phyloP scores from a whole-genome alignment of 2,888 invertebrate genomes.

The Xestobium rufovillosum region DNA sequence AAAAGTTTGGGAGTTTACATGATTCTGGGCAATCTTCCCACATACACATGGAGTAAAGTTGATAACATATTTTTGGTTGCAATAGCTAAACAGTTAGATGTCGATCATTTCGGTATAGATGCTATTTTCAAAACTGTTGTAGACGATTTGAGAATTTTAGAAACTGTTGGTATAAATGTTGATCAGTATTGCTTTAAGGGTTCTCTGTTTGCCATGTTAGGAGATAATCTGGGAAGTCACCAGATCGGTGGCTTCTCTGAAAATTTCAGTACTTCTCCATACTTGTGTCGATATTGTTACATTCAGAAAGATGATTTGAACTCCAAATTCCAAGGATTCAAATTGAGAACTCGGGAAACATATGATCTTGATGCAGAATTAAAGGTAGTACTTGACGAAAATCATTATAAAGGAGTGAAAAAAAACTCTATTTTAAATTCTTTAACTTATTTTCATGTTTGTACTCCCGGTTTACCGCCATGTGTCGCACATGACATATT shows the following conservation, averaged over 20 bases:
- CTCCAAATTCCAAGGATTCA: not conserved
- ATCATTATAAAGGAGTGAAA: too few relatives aligned
- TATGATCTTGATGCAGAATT: too few relatives aligned
- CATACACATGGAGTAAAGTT: too few relatives aligned
- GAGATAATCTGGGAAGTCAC: too few relatives aligned
- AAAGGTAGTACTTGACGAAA: too few relatives aligned
- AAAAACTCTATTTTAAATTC: too few relatives aligned
- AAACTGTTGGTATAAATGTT: conserved; percentile 17
- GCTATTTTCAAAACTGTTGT: conserved; percentile 19
- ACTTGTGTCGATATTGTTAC: conserved; percentile 22
- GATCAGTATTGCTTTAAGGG: conserved; percentile 13
- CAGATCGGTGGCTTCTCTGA: conserved; percentile 23
- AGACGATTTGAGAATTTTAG: conserved; percentile 18
- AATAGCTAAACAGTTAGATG: conserved; percentile 20
- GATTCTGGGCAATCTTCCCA: conserved; percentile 21
- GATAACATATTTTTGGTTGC: conserved; percentile 22
- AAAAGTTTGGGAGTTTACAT: conserved; percentile 24
- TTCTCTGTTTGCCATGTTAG: conserved; percentile 14
- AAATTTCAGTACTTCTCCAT: conserved; percentile 21
- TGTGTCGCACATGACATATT: too few relatives aligned
- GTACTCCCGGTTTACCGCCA: too few relatives aligned
- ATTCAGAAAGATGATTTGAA: conserved; percentile 5
- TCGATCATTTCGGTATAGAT: conserved; percentile 19
- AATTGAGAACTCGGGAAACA: conserved; percentile 4
- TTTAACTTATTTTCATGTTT: too few relatives aligned